Percentiles rank a stretch among this genome's conserved stretches.
These are phyloP conservation scores for Heterotilapia buettikoferi DNA, from an alignment of 2,113 vertebrate genomes.

Conservation along the genomic window DNA sequence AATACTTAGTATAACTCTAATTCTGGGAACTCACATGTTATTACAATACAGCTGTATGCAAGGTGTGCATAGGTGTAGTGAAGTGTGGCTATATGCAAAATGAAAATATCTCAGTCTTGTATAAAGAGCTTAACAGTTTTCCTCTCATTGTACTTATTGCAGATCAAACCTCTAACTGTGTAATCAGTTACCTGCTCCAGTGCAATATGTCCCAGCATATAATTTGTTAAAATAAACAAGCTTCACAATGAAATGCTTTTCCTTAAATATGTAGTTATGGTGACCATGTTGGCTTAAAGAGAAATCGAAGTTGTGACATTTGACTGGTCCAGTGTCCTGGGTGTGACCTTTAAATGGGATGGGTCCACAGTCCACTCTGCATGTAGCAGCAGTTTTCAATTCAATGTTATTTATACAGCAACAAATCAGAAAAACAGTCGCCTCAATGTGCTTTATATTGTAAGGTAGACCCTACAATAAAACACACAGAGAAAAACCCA, in stretches of 20 bases:
- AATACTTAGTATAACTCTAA: background rate
- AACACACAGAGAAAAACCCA: background rate
- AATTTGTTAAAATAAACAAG: background rate
- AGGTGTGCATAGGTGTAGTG: background rate
- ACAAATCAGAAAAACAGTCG: rapidly evolving
- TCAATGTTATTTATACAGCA: background rate
- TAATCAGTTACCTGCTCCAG: background rate
- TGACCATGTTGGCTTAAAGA: rapidly evolving
- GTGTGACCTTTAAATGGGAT: background rate
- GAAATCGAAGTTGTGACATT: rapidly evolving
- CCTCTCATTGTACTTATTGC: too few species aligned
- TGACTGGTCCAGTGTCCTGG: background rate
- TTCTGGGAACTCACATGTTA: background rate
- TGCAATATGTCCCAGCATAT: background rate
- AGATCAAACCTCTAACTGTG: background rate
- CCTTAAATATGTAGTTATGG: background rate
- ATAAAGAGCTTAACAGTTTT: background rate
- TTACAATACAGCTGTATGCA: rapidly evolving
- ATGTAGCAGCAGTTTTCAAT: background rate
- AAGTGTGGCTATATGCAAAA: background rate
- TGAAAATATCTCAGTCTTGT: rapidly evolving
- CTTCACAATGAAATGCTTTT: background rate
- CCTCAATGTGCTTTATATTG: rapidly evolving
- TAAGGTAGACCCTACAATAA: background rate
- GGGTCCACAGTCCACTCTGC: background rate